These are phyloP conservation scores for Stichodactyla helianthus DNA, from an alignment of 64 coral and sea anemone species.

Conservation along the genomic window DNA sequence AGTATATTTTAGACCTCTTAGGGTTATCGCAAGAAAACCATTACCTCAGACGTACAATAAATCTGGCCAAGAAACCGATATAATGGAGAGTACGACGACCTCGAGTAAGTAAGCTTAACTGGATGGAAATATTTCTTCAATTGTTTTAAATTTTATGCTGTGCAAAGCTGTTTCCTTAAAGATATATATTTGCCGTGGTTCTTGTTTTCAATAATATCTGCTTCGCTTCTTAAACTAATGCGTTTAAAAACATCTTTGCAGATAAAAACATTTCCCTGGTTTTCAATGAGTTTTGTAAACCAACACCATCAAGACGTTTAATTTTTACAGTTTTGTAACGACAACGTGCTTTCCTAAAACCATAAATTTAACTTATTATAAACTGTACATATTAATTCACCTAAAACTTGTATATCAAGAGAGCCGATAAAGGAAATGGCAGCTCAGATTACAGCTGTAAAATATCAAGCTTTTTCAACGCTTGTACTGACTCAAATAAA, in stretches of 20 bases:
- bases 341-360: neutral
- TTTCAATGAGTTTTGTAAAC: no score
- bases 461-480: neutral
- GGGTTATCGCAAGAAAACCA: constrained; percentile 31
- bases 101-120: neutral
- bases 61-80: neutral
- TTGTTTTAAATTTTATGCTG: neutral
- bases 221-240: no score
- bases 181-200: neutral
- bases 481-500: neutral
- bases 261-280: no score
- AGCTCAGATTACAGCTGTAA: neutral
- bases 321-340: neutral
- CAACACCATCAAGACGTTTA: neutral
- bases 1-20: constrained; percentile 40
- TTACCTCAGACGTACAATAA: constrained; percentile 49
- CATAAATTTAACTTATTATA: constrained; percentile 1
- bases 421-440: neutral
- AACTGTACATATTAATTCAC: neutral
- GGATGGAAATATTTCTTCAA: neutral
- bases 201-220: neutral
- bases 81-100: constrained; percentile 1
- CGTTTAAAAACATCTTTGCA: no score
- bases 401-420: neutral
- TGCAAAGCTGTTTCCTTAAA: neutral